Evolutionary conservation across 2,797 vertebrate species (phyloP).

Genomic region (Betta splendens): DNA sequence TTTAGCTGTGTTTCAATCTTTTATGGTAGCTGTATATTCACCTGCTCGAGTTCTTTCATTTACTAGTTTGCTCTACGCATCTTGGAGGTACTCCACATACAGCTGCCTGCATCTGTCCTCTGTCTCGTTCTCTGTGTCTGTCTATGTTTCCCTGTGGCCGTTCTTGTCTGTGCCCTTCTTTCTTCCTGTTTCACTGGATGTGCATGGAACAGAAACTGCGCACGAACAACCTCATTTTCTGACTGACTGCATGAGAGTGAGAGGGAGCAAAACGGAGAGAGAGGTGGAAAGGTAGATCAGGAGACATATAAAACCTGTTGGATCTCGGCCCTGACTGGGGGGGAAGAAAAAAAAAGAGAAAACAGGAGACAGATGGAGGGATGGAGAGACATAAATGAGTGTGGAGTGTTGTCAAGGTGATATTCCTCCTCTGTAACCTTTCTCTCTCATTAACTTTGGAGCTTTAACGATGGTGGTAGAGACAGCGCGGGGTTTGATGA

Average conservation of each 20-base stretch:
- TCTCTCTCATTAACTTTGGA: constrained; percentile 78
- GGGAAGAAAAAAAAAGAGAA: constrained; percentile 56
- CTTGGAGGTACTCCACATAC: neutral
- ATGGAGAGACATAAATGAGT: constrained; percentile 67
- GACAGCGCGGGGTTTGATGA: constrained; percentile 57
- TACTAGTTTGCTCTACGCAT: neutral
- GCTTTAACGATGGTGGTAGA: constrained; percentile 69
- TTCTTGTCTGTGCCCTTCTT: constrained; percentile 4
- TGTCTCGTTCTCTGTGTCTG: neutral
- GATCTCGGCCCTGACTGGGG: constrained; percentile 52
- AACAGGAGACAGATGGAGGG: constrained; percentile 64
- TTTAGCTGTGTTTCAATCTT: constrained; percentile 3
- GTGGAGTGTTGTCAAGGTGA: constrained; percentile 75
- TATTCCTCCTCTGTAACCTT: constrained; percentile 72
- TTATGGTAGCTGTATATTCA: neutral
- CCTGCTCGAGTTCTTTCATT: constrained; percentile 1
- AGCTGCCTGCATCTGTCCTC: constrained; percentile 4
- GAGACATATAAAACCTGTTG: constrained; percentile 74
- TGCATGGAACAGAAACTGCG: constrained; percentile 51
- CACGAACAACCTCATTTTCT: constrained; percentile 74
- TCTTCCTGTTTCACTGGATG: constrained; percentile 35
- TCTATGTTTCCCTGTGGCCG: neutral
- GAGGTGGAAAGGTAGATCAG: constrained; percentile 53
- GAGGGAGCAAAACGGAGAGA: constrained; percentile 31
- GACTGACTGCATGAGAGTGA: constrained; percentile 59